Percentiles rank a stretch among this genome's conserved stretches.
Conservation (phyloP, 1,140 invertebrate genomes). For the Pogonomyrmex barbatus region DNA sequence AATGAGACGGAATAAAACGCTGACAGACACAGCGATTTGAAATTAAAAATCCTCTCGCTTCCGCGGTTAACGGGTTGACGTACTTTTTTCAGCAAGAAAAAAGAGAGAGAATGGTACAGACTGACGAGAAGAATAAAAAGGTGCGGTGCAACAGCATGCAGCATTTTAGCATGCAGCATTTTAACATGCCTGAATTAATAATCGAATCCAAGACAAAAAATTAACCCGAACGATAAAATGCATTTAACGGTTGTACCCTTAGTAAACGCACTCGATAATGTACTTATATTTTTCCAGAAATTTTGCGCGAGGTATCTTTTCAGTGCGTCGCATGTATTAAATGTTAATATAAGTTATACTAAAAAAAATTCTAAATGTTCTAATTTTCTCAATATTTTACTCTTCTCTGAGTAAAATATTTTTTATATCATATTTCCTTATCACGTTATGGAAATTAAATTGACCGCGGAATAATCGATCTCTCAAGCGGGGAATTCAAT, state of each 20-base stretch:
- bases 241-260: neutral
- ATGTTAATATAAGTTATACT: neutral
- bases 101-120: neutral
- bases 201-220: slow-evolving; percentile 13
- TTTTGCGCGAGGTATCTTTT: neutral
- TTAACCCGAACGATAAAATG: neutral
- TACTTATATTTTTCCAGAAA: neutral
- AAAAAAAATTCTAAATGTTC: neutral
- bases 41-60: slow-evolving; percentile 51
- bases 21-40: slow-evolving; percentile 49
- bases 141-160: neutral
- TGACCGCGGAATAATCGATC: slow-evolving; percentile 5
- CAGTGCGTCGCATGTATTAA: neutral
- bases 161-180: slow-evolving; percentile 1
- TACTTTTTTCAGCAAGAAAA: neutral
- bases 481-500: neutral
- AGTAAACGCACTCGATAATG: neutral
- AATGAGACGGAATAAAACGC: slow-evolving; percentile 48
- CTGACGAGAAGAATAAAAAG: slow-evolving; percentile 22
- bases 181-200: slow-evolving; percentile 49
- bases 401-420: slow-evolving; percentile 2
- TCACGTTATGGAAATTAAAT: slow-evolving; percentile 16
- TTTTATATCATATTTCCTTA: neutral
- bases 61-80: slow-evolving; percentile 17
- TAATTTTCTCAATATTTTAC: neutral